Percentiles rank a stretch among this genome's conserved stretches.
These are phyloP conservation scores for Sarcoramphus papa DNA, from an alignment of 2,797 vertebrate genomes.

Conservation along the genomic window DNA sequence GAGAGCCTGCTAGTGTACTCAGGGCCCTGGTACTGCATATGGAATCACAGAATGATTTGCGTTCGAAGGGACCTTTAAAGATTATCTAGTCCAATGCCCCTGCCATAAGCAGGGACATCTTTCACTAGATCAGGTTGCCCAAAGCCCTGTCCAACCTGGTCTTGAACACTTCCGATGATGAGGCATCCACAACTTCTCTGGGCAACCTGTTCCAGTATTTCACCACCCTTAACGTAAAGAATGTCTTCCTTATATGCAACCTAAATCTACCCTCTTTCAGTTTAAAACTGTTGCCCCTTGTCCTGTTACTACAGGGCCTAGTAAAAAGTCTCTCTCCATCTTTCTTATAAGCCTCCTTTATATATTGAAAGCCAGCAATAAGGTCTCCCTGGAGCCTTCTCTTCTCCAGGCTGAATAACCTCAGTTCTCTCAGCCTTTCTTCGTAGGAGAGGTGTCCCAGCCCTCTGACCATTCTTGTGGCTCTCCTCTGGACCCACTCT, in stretches of 20 bases:
- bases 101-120: not conserved
- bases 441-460: not conserved
- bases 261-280: not conserved
- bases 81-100: not conserved
- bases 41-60: not conserved
- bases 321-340: not conserved
- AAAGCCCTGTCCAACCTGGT: not conserved
- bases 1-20: not conserved
- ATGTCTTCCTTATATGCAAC: not conserved
- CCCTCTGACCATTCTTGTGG: not conserved
- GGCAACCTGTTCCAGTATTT: not conserved
- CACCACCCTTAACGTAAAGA: not conserved
- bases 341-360: not conserved
- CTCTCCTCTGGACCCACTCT: accelerated
- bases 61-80: not conserved
- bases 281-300: not conserved
- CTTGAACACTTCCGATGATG: accelerated
- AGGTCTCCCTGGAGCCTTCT: not conserved
- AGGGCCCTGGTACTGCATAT: not conserved
- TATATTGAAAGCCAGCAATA: not conserved
- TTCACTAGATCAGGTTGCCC: not conserved
- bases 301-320: not conserved
- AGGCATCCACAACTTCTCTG: not conserved
- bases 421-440: not conserved
- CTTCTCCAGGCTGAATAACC: not conserved